Conservation (phyloP, 2,888 invertebrate species). For the Lepidochrysops patricia region DNA sequence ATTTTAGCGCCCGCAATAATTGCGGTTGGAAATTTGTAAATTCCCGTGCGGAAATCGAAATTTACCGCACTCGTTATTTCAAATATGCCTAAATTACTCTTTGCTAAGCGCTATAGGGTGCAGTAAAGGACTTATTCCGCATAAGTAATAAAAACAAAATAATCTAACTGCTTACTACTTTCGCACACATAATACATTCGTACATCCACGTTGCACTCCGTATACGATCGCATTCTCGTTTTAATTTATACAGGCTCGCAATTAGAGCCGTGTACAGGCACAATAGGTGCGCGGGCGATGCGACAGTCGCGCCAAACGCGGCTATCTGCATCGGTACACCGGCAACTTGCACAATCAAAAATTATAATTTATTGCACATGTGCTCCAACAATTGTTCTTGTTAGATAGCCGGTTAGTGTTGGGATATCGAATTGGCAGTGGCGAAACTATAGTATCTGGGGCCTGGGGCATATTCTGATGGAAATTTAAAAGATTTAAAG, state of each 20-base stretch:
- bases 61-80: no score
- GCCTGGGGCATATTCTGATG: no score
- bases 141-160: no score
- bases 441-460: neutral
- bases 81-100: no score
- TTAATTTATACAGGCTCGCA: slow-evolving; percentile 68
- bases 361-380: slow-evolving; percentile 35
- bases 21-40: no score
- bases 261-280: slow-evolving; percentile 66
- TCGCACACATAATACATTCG: slow-evolving; percentile 29
- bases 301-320: slow-evolving; percentile 65
- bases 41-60: no score
- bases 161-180: no score
- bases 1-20: no score
- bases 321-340: slow-evolving; percentile 58
- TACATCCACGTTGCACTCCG: slow-evolving; percentile 36
- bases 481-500: no score
- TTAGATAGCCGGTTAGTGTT: neutral
- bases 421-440: neutral
- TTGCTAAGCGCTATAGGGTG: no score
- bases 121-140: no score
- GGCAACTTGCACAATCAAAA: slow-evolving; percentile 34
- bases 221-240: slow-evolving; percentile 58
- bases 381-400: slow-evolving; percentile 4
- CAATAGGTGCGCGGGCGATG: slow-evolving; percentile 58